phyloP scores from a whole-genome alignment of 1,140 invertebrate genomes.

The Ceratina japonica region DNA sequence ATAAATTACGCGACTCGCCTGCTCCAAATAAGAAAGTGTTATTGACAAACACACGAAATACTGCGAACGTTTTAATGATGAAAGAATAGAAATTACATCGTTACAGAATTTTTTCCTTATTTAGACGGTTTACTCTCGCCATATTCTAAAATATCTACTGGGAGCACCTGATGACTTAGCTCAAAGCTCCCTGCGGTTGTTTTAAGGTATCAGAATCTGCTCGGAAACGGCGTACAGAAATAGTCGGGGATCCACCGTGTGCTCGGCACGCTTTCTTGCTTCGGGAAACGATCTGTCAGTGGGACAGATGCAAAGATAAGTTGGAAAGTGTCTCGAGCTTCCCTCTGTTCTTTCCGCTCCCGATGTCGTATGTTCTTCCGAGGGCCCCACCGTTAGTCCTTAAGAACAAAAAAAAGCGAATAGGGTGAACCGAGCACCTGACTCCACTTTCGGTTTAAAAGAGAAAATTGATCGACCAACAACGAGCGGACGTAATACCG shows the following conservation, averaged over 20 bases:
- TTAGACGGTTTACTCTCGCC: no score
- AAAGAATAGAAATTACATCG: no score
- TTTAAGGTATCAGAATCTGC: constrained; percentile 4
- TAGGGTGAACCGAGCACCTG: constrained; percentile 15
- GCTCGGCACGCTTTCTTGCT: constrained; percentile 62
- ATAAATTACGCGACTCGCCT: no score
- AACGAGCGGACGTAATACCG: background rate
- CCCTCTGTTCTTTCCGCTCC: constrained; percentile 3
- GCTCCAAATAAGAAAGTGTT: no score
- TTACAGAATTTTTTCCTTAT: no score
- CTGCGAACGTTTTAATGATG: no score
- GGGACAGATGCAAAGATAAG: constrained; percentile 70
- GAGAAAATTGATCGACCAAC: background rate
- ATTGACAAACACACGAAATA: no score
- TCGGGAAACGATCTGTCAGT: constrained; percentile 62
- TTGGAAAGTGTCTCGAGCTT: constrained; percentile 38
- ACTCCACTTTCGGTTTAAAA: background rate
- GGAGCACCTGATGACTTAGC: background rate
- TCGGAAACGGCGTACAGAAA: constrained; percentile 50
- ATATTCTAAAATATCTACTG: no score
- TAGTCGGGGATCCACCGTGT: constrained; percentile 55
- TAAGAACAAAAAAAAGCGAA: background rate
- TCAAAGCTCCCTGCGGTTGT: constrained; percentile 6
- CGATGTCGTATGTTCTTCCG: background rate
- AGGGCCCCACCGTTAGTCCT: background rate